phyloP scores from a whole-genome alignment of 2,888 invertebrate species.

The Hypercompe scribonia region DNA sequence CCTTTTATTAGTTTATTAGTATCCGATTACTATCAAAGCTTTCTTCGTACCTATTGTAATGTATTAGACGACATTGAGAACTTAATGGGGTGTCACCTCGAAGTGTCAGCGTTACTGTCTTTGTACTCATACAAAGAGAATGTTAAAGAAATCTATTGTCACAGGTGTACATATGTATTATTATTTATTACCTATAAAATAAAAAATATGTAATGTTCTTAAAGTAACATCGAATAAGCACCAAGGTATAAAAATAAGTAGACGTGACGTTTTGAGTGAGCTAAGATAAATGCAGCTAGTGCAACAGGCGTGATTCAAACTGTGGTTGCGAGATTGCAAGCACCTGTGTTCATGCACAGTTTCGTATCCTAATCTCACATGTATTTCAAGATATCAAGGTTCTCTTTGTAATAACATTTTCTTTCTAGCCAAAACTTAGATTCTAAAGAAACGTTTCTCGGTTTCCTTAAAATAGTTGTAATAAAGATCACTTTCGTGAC shows the following conservation, averaged over 20 bases:
- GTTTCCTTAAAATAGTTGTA: conserved; percentile 63
- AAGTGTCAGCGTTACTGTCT: conserved; percentile 44
- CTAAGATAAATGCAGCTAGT: conserved; percentile 79
- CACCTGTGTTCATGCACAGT: conserved; percentile 70
- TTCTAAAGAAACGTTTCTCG: conserved; percentile 64
- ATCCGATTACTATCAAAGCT: conserved; percentile 68
- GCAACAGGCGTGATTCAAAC: conserved; percentile 81
- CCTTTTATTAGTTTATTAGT: conserved; percentile 55
- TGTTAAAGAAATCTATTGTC: conserved; percentile 24
- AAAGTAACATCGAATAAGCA: conserved; percentile 45
- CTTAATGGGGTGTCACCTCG: conserved; percentile 78
- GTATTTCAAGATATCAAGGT: conserved; percentile 48
- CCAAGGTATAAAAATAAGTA: conserved; percentile 66
- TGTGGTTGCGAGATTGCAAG: conserved; percentile 64
- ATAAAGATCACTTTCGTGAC: conserved; percentile 72
- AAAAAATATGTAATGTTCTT: conserved; percentile 32
- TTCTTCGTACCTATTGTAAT: conserved; percentile 69
- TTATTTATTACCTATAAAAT: conserved; percentile 13
- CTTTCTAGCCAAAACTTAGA: conserved; percentile 61
- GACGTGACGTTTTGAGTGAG: conserved; percentile 72
- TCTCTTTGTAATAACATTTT: conserved; percentile 41
- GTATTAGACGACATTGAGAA: conserved; percentile 76
- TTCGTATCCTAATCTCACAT: conserved; percentile 48
- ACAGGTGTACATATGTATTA: conserved; percentile 18
- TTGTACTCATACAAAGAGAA: conserved; percentile 27